Evolutionary conservation across 2,797 vertebrate genomes (phyloP).

Genomic region (Gadopsis bispinosus): DNA sequence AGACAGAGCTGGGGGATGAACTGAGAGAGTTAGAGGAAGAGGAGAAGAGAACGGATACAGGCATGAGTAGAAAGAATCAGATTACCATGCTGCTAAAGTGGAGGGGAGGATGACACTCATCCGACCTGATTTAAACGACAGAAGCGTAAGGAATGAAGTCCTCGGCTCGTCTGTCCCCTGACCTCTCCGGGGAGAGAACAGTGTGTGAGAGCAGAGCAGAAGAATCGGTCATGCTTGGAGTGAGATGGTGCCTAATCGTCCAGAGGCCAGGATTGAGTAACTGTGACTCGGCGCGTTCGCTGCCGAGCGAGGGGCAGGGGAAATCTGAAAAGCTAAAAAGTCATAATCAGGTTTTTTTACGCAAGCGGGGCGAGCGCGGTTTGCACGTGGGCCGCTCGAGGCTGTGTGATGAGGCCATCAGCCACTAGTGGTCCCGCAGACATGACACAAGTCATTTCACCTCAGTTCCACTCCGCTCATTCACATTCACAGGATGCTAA

Average conservation of each 20-base stretch:
- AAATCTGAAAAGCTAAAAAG: slow-evolving; percentile 78
- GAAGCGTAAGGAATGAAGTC: slow-evolving; percentile 84
- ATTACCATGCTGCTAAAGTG: slow-evolving; percentile 78
- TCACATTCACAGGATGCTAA: slow-evolving; percentile 71
- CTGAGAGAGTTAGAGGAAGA: slow-evolving; percentile 53
- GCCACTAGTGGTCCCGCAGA: slow-evolving; percentile 61
- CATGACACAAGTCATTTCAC: slow-evolving; percentile 80
- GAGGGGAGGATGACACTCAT: slow-evolving; percentile 81
- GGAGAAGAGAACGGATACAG: slow-evolving; percentile 51
- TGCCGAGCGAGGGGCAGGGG: slow-evolving; percentile 40
- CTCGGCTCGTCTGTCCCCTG: slow-evolving; percentile 74
- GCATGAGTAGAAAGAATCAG: slow-evolving; percentile 78
- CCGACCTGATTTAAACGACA: slow-evolving; percentile 83
- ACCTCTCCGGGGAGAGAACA: slow-evolving; percentile 63
- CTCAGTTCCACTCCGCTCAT: slow-evolving; percentile 71
- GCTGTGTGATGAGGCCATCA: slow-evolving; percentile 68
- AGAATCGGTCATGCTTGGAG: slow-evolving; percentile 79
- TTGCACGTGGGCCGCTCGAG: slow-evolving; percentile 37
- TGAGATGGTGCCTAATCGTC: slow-evolving; percentile 80
- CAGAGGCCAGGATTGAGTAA: slow-evolving; percentile 69
- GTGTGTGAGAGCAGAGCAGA: slow-evolving; percentile 68
- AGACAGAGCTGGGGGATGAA: slow-evolving; percentile 60
- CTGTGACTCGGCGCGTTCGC: slow-evolving; percentile 73
- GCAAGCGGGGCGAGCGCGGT: slow-evolving; percentile 22
- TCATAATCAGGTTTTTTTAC: slow-evolving; percentile 70